A percentile compares a stretch with the other conserved stretches of the same genome.
Conservation (phyloP, 1,140 invertebrate species). For the Rhagoletis zephyria region DNA sequence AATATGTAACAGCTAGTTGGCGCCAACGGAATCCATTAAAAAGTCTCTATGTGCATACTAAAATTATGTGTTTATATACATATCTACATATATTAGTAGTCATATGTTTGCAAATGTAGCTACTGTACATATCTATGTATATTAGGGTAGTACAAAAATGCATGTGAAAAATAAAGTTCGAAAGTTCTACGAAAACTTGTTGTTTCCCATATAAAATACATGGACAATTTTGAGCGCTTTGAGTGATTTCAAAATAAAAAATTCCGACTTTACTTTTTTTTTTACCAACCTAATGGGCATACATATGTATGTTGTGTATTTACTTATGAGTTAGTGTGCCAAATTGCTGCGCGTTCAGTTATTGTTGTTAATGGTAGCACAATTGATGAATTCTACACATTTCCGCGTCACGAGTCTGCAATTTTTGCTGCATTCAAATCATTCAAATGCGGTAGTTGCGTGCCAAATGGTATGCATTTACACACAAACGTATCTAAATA, state of each 20-base stretch:
- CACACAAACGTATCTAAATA: background rate
- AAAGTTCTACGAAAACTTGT: no score
- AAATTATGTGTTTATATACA: no score
- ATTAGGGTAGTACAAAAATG: no score
- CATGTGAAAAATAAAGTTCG: no score
- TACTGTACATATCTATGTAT: no score
- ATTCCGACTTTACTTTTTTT: no score
- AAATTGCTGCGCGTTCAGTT: background rate
- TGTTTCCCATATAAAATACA: no score
- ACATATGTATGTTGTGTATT: background rate
- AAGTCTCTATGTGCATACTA: background rate
- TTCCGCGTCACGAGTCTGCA: background rate
- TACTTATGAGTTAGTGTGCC: background rate
- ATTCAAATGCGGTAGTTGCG: background rate
- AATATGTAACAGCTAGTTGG: background rate
- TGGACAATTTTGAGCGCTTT: no score
- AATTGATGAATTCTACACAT: conserved; percentile 13
- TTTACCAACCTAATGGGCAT: background rate
- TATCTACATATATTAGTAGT: no score
- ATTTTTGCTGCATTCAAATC: background rate
- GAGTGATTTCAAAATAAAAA: no score
- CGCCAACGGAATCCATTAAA: background rate
- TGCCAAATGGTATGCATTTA: background rate
- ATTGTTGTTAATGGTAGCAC: background rate
- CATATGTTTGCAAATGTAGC: no score